These are phyloP conservation scores for Chirona hameri DNA, from an alignment of 2,888 invertebrate species.

Conservation along the genomic window DNA sequence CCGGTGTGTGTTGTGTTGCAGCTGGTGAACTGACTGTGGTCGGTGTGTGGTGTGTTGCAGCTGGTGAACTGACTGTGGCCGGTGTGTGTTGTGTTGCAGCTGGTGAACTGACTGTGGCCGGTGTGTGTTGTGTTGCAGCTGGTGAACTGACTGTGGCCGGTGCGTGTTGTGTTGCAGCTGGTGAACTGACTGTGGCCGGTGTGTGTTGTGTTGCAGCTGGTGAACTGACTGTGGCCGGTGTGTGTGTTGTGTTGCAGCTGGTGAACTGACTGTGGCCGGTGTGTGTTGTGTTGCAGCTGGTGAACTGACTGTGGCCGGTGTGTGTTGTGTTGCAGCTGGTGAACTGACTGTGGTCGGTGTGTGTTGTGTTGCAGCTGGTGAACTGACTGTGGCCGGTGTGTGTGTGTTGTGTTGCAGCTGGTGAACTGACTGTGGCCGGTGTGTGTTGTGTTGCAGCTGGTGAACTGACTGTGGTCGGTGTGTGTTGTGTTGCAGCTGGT, in stretches of 20 bases:
- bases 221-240: constrained; percentile 56
- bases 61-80: constrained; percentile 69
- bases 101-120: constrained; percentile 66
- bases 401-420: constrained; percentile 54
- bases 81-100: constrained; percentile 50
- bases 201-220: constrained; percentile 58
- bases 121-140: constrained; percentile 54
- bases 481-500: constrained; percentile 61
- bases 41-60: constrained; percentile 48
- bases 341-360: constrained; percentile 47
- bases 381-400: no score
- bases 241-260: constrained; percentile 54
- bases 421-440: constrained; percentile 60
- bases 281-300: constrained; percentile 58
- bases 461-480: constrained; percentile 54
- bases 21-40: constrained; percentile 72
- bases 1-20: constrained; percentile 45
- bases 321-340: constrained; percentile 61
- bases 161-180: constrained; percentile 54
- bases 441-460: constrained; percentile 58
- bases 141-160: constrained; percentile 61
- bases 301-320: constrained; percentile 54
- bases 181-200: constrained; percentile 60
- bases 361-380: constrained; percentile 61
- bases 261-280: constrained; percentile 60